Evolutionary conservation across 2,797 vertebrate genomes (phyloP).

Genomic region (Mormyrops attenuatus): DNA sequence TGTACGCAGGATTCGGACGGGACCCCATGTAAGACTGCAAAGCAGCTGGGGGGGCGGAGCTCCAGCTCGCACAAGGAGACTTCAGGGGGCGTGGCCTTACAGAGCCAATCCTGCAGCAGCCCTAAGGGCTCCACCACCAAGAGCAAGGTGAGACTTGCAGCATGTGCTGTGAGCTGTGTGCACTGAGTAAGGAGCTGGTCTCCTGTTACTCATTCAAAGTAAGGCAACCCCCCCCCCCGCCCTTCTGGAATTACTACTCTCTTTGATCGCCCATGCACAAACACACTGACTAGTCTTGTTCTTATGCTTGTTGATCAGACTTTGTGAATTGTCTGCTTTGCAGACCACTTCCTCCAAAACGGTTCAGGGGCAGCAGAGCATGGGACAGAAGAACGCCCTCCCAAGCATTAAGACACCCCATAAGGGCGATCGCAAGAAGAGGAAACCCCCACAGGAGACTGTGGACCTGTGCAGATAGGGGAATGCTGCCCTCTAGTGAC

Average conservation of each 20-base stretch:
- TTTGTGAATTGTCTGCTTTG: conserved; percentile 28
- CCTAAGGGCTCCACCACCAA: conserved; percentile 76
- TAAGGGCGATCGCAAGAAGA: conserved; percentile 86
- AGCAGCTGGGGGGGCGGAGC: conserved; percentile 76
- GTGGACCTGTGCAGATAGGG: conserved; percentile 91
- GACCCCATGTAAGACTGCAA: conserved; percentile 90
- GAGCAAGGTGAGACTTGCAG: conserved; percentile 69
- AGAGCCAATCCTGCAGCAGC: conserved; percentile 71
- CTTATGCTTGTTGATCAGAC: neutral
- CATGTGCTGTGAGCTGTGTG: neutral
- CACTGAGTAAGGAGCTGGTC: neutral
- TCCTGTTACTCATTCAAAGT: neutral
- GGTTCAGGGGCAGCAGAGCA: conserved; percentile 76
- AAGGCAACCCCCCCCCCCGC: neutral
- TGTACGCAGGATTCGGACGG: conserved; percentile 83
- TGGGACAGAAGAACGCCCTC: conserved; percentile 64
- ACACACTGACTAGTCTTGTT: neutral
- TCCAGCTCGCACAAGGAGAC: conserved; percentile 71
- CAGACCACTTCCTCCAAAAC: conserved; percentile 72
- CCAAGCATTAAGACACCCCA: conserved; percentile 78
- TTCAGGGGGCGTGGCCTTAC: conserved; percentile 59
- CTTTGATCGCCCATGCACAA: neutral
- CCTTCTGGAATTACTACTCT: neutral
- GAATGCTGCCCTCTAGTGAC: conserved; percentile 21
- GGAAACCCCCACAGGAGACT: conserved; percentile 87